Evolutionary conservation across 2,797 vertebrate species (phyloP), one percentile per base, ranked within the genome.

Genomic region (Apogon hyalosoma): DNA sequence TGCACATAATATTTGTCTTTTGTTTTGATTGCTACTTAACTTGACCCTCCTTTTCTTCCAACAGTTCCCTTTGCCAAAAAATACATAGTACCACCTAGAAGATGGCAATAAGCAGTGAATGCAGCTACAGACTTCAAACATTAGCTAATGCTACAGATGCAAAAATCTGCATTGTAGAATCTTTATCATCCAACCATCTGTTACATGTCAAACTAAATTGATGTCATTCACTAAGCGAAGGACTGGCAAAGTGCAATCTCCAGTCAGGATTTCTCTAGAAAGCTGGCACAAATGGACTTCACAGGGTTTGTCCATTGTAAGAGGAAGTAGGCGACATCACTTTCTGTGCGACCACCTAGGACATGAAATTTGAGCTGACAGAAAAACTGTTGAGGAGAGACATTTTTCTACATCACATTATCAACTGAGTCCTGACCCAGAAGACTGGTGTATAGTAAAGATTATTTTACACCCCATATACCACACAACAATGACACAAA

Each of bases 241-340:
- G 43, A 33, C 18, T 56, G 24, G 40, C 15, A 47, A 54, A 68
- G 19, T 66, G 14, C 48, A 57, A 56, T 3, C 5, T 3, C 24
- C 1, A 6, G 24, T 28, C 24, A 28, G 24, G 24, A 28, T 28
- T 28, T 28, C 24, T 28, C 24, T 28, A 28, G 24, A 28, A 28
- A 28, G 24, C 6, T 15, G 52, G 41, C 18, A 69, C 40, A 51
- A 40, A 56, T 52, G 21, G 63, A 67, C 70, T 68, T 38, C 38
- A 55, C 49, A 28, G 58, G 63, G 11, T 47, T 66, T 16, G 66
- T 63, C 57, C 48, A n/a, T 59, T 60, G 53, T 62, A 54, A 9
- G 69, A 68, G 62, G 64, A 73, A 63, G 50, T 54, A 63, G 69
- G 70, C 55, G 10, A 42, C 63, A 78, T 74, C 60, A 21, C 19